Evolutionary conservation across 2,113 vertebrate species (phyloP), one percentile per base, ranked within the genome.

Genomic region (Chunga burmeisteri): DNA sequence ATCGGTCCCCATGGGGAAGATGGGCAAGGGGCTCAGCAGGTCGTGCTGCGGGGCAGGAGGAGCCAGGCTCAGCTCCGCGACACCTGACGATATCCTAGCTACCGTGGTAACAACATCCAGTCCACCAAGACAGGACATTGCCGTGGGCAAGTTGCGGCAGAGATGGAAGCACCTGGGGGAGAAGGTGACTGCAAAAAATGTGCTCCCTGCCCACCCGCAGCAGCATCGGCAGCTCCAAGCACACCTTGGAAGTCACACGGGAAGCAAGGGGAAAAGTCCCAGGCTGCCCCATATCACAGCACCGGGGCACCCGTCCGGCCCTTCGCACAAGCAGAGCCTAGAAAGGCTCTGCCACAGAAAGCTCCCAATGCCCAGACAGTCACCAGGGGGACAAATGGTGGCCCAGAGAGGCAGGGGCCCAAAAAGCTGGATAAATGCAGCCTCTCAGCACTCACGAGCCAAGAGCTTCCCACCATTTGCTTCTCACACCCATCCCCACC

Each of bases 111-210:
- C n/a, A 50, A 22, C 26, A 56, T 7, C 20, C 29, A 30, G 19
- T 17, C 34, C 16, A 42, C 27, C 16, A 6, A 49, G 44, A 42
- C 2, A 30, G 61, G 14, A 34, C 0, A 1, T 3, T 46, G 23
- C 49, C 44, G 8, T 6, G 6, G 34, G 36, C 22, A 61, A 23
- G 7, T 6, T 36, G 53, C 11, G 20, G 52, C 26, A 87, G 26
- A 81, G 17, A 42, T 1, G 1, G 65, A 19, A 81, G 20, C 9
- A 23, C 14, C 8, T 3, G 6, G n/a, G 73, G 13, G 11, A 74
- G 26, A 42, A 56, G 32, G 25, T 0, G 0, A 22, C 56, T 9
- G 7, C 16, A 68, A 36, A 82, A 75, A 13, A 8, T 0, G 2
- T 1, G 0, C 36, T 92, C 10, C 25, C 36, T 67, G 26, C 23